These are phyloP conservation scores for Oscheius sp. DNA, from an alignment of 2,888 invertebrate genomes.

Conservation along the genomic window DNA sequence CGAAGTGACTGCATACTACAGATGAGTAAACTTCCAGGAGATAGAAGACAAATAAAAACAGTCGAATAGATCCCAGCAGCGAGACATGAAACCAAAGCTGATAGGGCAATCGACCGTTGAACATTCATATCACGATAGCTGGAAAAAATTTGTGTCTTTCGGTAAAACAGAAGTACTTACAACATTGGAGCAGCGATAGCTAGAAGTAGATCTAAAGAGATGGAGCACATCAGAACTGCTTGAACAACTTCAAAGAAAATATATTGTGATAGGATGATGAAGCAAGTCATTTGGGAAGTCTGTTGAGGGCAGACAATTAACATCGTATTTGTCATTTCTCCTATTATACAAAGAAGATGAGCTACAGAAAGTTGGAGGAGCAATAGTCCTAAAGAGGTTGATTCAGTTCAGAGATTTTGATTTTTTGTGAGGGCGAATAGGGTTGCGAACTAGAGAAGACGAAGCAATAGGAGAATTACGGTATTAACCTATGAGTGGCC, in stretches of 20 bases:
- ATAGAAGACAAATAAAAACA: background rate
- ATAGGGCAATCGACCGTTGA: background rate
- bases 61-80: background rate
- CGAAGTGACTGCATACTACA: slow-evolving; percentile 12
- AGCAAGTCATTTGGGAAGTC: slow-evolving; percentile 6
- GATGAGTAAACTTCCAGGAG: background rate
- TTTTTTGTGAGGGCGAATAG: background rate
- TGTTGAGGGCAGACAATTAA: background rate
- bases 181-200: slow-evolving; percentile 21
- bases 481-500: too few relatives aligned
- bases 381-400: slow-evolving; percentile 15
- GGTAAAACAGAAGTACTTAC: too few relatives aligned
- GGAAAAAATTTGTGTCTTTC: background rate
- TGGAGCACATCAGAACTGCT: slow-evolving; percentile 18
- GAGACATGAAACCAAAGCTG: background rate
- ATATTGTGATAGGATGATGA: background rate
- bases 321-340: slow-evolving; percentile 6
- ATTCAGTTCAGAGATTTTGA: background rate
- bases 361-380: slow-evolving; percentile 9
- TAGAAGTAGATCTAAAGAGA: slow-evolving; percentile 26
- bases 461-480: too few relatives aligned
- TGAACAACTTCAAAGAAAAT: slow-evolving; percentile 27
- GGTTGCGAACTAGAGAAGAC: background rate
- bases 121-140: slow-evolving; percentile 21
- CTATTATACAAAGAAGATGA: slow-evolving; percentile 23